These are phyloP conservation scores for Anguilla pacifica DNA, from an alignment of 2,797 vertebrate genomes.

Conservation along the genomic window DNA sequence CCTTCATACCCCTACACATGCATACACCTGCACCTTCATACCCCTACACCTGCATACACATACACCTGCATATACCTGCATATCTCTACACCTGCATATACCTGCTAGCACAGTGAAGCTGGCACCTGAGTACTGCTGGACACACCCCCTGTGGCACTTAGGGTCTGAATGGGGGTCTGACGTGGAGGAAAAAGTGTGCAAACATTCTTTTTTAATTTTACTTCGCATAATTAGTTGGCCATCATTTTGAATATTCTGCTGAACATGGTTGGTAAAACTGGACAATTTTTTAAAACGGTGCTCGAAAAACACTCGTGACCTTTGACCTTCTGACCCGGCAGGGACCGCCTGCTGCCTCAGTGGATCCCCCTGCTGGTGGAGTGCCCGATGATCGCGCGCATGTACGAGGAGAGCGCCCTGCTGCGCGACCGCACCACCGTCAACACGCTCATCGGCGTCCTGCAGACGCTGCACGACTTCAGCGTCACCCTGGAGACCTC, in stretches of 20 bases:
- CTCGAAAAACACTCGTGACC: neutral
- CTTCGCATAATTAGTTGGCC: no score
- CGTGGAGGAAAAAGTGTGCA: no score
- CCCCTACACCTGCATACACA: neutral
- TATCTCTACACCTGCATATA: no score
- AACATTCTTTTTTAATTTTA: no score
- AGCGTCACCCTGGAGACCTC: constrained; percentile 88
- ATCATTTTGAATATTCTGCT: no score
- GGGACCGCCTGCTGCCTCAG: constrained; percentile 87
- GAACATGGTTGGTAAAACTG: no score
- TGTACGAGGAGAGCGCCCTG: constrained; percentile 90
- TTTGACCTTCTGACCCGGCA: constrained; percentile 51
- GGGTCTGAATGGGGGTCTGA: no score
- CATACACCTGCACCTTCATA: neutral
- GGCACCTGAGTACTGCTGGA: no score
- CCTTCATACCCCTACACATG: neutral
- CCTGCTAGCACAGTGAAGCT: no score
- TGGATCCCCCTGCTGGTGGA: constrained; percentile 93
- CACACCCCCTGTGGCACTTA: no score
- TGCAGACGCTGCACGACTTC: constrained; percentile 93
- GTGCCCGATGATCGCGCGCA: constrained; percentile 81
- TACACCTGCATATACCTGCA: neutral
- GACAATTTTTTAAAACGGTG: no score
- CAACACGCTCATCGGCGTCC: constrained; percentile 84
- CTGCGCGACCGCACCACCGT: constrained; percentile 85